Conservation (phyloP, 2,797 vertebrate genomes). For the Hypotaenidia philippensis region DNA sequence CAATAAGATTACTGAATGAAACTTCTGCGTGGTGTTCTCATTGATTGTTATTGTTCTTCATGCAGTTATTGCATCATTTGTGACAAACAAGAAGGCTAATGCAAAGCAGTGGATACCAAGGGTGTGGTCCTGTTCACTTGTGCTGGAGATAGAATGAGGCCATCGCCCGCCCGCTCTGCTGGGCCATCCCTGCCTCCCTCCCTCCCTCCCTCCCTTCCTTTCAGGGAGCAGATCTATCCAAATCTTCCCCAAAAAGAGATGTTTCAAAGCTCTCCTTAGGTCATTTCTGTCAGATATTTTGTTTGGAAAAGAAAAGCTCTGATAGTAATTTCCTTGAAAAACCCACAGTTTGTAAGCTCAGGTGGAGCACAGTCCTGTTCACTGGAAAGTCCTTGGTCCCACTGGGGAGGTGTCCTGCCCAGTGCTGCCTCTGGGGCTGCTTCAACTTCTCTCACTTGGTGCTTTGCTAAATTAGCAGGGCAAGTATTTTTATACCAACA, state of each 20-base stretch:
- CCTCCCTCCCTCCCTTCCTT: background rate
- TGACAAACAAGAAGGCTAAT: background rate
- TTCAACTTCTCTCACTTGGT: too few relatives aligned
- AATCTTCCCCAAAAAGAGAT: background rate
- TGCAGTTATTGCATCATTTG: background rate
- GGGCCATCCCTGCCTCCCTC: background rate
- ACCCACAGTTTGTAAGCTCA: accelerated
- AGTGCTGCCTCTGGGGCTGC: background rate
- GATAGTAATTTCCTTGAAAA: background rate
- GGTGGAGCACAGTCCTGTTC: background rate
- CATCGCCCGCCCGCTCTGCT: accelerated
- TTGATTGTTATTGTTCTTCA: background rate
- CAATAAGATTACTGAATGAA: background rate
- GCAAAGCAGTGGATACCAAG: background rate
- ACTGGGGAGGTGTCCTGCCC: too few relatives aligned
- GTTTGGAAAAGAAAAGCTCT: background rate
- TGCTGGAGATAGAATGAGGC: background rate
- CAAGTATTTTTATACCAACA: background rate
- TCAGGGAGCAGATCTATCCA: background rate
- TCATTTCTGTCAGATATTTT: accelerated
- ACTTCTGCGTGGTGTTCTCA: background rate
- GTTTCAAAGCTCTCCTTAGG: accelerated
- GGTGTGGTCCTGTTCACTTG: background rate
- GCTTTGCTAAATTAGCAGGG: background rate
- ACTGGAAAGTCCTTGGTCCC: background rate